Evolutionary conservation across 2,888 invertebrate species (phyloP).

Genomic region (Tholera decimalis): DNA sequence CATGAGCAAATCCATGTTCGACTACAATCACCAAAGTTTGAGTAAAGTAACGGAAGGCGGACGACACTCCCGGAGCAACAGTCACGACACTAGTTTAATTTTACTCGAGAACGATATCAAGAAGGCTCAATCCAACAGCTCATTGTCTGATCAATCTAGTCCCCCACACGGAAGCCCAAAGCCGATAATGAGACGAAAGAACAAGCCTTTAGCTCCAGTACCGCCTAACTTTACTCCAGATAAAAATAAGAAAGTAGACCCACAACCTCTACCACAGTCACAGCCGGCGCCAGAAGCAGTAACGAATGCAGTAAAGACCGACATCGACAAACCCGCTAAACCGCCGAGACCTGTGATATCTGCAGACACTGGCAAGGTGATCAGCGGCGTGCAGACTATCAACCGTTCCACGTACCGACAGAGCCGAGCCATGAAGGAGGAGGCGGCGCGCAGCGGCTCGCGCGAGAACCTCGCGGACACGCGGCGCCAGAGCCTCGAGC

Average conservation of each 20-base stretch:
- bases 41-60: constrained; percentile 72
- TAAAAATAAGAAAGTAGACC: constrained; percentile 81
- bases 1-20: constrained; percentile 87
- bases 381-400: constrained; percentile 91
- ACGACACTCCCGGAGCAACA: constrained; percentile 91
- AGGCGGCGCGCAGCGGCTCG: constrained; percentile 82
- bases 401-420: constrained; percentile 92
- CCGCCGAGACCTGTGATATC: constrained; percentile 92
- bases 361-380: constrained; percentile 84
- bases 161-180: constrained; percentile 95
- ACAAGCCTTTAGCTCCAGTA: constrained; percentile 94
- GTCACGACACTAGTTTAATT: constrained; percentile 91
- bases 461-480: constrained; percentile 85
- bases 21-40: constrained; percentile 75
- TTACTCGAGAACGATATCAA: constrained; percentile 88
- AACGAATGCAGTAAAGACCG: constrained; percentile 74
- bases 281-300: constrained; percentile 57
- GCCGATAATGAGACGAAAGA: constrained; percentile 93
- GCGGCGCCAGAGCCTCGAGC: constrained; percentile 90
- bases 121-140: constrained; percentile 93
- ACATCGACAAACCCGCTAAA: constrained; percentile 91
- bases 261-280: constrained; percentile 65
- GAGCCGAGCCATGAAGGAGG: constrained; percentile 87
- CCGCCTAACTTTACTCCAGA: constrained; percentile 92
- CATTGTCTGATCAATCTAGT: constrained; percentile 93